Evolutionary conservation across 2,113 vertebrate species (phyloP).

Genomic region (Toxostoma redivivum): DNA sequence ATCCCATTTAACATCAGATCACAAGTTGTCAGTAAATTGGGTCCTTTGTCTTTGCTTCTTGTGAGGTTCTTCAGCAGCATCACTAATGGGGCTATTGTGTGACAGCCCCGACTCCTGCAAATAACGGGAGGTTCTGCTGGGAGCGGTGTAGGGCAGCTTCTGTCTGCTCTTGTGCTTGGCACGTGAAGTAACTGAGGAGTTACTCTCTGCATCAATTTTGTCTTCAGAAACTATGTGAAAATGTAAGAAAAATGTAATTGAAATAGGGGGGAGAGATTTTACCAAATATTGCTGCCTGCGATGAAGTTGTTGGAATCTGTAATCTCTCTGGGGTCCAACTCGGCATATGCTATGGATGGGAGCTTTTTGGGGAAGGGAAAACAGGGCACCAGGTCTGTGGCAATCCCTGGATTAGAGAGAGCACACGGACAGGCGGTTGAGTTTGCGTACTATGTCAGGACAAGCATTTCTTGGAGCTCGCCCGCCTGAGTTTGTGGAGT

Average conservation of each 20-base stretch:
- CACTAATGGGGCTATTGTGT: constrained; percentile 27
- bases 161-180: background rate
- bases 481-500: background rate
- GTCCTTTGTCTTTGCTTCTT: constrained; percentile 51
- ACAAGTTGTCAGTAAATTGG: constrained; percentile 37
- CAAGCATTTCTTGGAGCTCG: background rate
- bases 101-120: background rate
- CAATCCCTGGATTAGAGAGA: background rate
- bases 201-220: background rate
- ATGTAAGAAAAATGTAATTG: background rate
- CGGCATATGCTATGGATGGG: background rate
- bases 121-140: background rate
- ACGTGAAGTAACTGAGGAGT: background rate
- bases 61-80: constrained; percentile 28
- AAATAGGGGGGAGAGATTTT: background rate
- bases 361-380: background rate
- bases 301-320: background rate
- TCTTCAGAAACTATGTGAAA: background rate
- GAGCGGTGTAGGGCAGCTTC: background rate
- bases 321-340: background rate
- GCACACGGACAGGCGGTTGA: background rate
- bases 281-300: too few relatives aligned
- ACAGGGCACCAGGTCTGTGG: background rate
- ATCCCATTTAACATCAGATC: constrained; percentile 43
- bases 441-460: background rate